These are phyloP conservation scores for Rynchops niger DNA, from an alignment of 2,113 vertebrate genomes.

Conservation along the genomic window DNA sequence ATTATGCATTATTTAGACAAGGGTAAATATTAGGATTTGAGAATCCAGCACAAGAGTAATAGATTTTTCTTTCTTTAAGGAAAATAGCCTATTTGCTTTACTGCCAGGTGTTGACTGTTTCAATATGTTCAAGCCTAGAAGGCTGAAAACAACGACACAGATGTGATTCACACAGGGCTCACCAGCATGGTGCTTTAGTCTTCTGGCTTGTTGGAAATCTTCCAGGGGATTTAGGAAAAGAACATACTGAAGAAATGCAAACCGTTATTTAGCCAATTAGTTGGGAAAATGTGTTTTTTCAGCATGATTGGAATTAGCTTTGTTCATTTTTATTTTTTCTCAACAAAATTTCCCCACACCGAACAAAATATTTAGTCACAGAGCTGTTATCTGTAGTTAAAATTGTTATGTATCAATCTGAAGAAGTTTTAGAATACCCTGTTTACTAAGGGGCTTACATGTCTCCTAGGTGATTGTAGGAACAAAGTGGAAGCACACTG, in stretches of 20 bases:
- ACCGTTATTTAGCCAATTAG: slow-evolving; percentile 48
- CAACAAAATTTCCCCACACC: slow-evolving; percentile 5
- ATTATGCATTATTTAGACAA: background rate
- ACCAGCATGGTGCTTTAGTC: slow-evolving; percentile 11
- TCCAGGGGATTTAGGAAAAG: slow-evolving; percentile 3
- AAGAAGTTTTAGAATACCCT: slow-evolving; percentile 35
- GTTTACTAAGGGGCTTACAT: slow-evolving; percentile 29
- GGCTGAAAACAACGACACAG: slow-evolving; percentile 35
- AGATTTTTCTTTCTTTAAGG: slow-evolving; percentile 46
- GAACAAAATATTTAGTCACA: slow-evolving; percentile 14
- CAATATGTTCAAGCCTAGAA: slow-evolving; percentile 57
- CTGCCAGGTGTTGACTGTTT: slow-evolving; percentile 24
- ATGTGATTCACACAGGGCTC: slow-evolving; percentile 23
- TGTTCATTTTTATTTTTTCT: slow-evolving; percentile 63
- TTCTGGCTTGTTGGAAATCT: slow-evolving; percentile 34
- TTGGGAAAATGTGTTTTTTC: slow-evolving; percentile 31
- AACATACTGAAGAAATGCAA: background rate
- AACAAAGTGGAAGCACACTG: background rate
- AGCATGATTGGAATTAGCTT: slow-evolving; percentile 2
- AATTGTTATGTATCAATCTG: slow-evolving; percentile 11
- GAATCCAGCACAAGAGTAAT: background rate
- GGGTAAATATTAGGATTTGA: slow-evolving; percentile 15
- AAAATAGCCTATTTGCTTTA: background rate
- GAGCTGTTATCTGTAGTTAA: slow-evolving; percentile 28
- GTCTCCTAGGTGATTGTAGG: slow-evolving; percentile 17